Conservation (phyloP, 2,113 vertebrate species). For the Megaceryle maxima region DNA sequence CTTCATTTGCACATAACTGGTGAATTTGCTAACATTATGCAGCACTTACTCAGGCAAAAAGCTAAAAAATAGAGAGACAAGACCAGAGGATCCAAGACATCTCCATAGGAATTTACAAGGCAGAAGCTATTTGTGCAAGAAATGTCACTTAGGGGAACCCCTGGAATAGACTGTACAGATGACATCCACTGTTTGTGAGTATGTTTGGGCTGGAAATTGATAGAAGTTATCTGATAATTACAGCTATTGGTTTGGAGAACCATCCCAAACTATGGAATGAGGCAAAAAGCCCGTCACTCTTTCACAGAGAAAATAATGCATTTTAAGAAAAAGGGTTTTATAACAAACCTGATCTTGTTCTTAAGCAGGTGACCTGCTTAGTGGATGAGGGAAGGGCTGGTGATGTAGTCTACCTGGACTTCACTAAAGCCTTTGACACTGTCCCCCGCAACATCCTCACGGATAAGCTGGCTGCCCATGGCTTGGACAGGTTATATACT, state of each 20-base stretch:
- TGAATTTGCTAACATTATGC: background rate
- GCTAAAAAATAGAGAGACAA: background rate
- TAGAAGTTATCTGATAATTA: background rate
- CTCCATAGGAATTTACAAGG: background rate
- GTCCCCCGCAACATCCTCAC: too few species aligned
- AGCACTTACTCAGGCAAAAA: background rate
- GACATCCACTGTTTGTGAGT: background rate
- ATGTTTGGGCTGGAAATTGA: background rate
- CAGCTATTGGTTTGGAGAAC: background rate
- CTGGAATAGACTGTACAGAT: background rate
- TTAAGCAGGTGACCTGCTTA: too few species aligned
- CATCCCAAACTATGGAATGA: background rate
- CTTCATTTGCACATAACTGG: background rate
- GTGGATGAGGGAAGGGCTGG: too few species aligned
- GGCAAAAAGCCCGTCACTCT: background rate
- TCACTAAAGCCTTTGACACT: too few species aligned
- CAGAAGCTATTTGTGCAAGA: background rate
- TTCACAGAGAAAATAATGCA: background rate
- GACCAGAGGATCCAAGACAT: background rate
- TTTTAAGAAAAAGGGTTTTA: background rate
- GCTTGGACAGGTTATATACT: too few species aligned
- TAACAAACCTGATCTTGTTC: background rate
- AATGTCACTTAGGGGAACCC: background rate
- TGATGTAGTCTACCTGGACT: too few species aligned
- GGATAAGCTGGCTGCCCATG: too few species aligned